Evolutionary conservation across 2,113 vertebrate species (phyloP).

Genomic region (Chionis minor): DNA sequence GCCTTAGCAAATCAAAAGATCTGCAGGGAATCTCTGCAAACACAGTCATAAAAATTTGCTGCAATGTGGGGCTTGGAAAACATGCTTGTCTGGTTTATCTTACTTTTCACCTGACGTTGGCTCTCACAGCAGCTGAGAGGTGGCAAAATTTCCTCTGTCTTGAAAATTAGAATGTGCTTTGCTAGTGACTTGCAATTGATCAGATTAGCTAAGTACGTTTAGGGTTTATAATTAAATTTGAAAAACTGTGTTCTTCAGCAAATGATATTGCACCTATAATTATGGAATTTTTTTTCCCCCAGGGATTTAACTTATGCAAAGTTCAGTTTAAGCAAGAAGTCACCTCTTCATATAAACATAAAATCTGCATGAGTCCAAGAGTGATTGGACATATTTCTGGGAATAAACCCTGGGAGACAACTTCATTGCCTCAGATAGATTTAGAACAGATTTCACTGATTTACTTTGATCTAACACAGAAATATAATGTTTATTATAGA

Average conservation of each 20-base stretch:
- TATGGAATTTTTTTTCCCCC: background rate
- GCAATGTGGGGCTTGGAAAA: conserved; percentile 39
- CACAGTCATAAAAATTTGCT: conserved; percentile 34
- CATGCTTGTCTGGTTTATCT: conserved; percentile 36
- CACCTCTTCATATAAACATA: background rate
- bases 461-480: background rate
- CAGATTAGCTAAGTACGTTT: conserved; percentile 50
- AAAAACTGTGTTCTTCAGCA: background rate
- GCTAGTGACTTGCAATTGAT: conserved; percentile 67
- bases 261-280: conserved; percentile 31
- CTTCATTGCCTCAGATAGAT: background rate
- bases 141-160: conserved; percentile 67
- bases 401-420: background rate
- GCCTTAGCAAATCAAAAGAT: conserved; percentile 49
- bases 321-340: conserved; percentile 13
- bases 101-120: conserved; percentile 44
- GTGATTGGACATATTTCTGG: background rate
- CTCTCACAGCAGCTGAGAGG: conserved; percentile 53
- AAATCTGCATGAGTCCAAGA: background rate
- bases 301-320: background rate
- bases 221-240: conserved; percentile 60
- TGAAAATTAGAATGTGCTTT: conserved; percentile 70
- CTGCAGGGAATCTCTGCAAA: conserved; percentile 51
- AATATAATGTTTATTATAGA: background rate
- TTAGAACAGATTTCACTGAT: conserved; percentile 10